Evolutionary conservation across 2,797 vertebrate species (phyloP), one percentile per base, ranked within the genome.

Genomic region (Syndactyla subalaris): DNA sequence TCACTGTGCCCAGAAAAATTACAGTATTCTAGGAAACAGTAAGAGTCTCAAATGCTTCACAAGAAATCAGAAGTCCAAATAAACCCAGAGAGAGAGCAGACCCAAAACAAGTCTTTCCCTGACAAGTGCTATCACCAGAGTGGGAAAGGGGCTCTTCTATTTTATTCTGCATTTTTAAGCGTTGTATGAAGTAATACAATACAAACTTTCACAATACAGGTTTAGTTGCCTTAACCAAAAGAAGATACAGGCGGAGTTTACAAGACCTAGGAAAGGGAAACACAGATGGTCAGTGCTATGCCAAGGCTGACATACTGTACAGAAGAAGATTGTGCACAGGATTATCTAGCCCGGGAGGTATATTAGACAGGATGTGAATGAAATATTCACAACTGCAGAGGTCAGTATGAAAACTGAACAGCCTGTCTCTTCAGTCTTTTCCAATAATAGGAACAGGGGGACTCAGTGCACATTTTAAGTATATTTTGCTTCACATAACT

Each of bases 321-420:
- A 85, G 81, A 91, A 88, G 71, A 59, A 92, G 75, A 85, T 39
- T 77, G 39, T 76, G 48, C 72, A 80, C 57, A 57, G 85, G 91
- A 89, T 93, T 91, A 89, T 87, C 72, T 55, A 87, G 55, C 45
- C 57, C 63, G n/a, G 89, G 34, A 89, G 36, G 67, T 89, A 89
- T 91, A 79, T 43, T 41, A 91, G 59, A 85, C 19, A 92, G 75
- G 85, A 87, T 87, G 48, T 59, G n/a, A 92, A 82, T 77, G 36
- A 87, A 93, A 76, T 75, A 94, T 52, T 93, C 61, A 72, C 71
- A 89, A 12, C 39, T 82, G 41, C n/a, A 49, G 78, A 89, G 61
- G 34, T 93, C 87, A 89, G n/a, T 63, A 41, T 21, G 84, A 93
- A 95, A 92, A 86, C 7, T 30, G 41, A 89, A 52, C 22, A 70